Base-by-base conservation (phyloP, 2,113 vertebrate species). In the Synodontis membranacea region DNA sequence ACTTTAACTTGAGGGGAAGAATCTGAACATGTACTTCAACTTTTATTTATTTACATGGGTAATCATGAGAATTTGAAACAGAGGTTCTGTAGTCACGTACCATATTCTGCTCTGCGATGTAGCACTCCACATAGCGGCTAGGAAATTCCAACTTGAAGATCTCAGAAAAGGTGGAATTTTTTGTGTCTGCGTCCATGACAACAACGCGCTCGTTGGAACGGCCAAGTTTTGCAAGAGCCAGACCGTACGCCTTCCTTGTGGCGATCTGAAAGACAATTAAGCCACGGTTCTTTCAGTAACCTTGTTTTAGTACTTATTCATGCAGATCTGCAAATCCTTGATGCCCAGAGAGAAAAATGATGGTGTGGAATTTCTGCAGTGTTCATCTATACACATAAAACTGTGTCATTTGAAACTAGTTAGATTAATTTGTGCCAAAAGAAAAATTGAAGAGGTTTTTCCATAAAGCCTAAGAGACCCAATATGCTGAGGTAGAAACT, bases 81-180 rank as follows among this genome's bases (percentile, higher is more conserved):
- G 23, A 79, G 17, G 8, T 21, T 62, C 15, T 82, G n/a, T n/a
- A 64, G 42, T 82, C 9, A 37, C 46, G 75, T 94, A 99, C 97
- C 97, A 99, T 98, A 93, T 99, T 99, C 92, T 99, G 97, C 89
- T 99, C 97, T 28, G 98, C 97, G 19, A 99, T 96, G 95, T 96
- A 99, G 91, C 97, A 99, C 89, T 99, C 97, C 1, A 99, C 96
- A 92, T 95, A 99, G 81, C 96, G 97, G 87, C 92, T 94, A 0
- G 98, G 97, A 76, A 97, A 96, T 58, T 98, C 97, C 76, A 99
- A 98, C 92, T 95, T 99, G 90, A 98, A 99, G 74, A 98, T 90
- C 25, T 98, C 97, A 0, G 97, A 95, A 92, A 96, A 99, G 90
- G 98, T 99, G 82, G 97, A 97, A 89, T 99, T 99, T 92, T 99